Evolutionary conservation across 1,140 invertebrate species (phyloP).

Genomic region (Zaprionus nigranus): DNA sequence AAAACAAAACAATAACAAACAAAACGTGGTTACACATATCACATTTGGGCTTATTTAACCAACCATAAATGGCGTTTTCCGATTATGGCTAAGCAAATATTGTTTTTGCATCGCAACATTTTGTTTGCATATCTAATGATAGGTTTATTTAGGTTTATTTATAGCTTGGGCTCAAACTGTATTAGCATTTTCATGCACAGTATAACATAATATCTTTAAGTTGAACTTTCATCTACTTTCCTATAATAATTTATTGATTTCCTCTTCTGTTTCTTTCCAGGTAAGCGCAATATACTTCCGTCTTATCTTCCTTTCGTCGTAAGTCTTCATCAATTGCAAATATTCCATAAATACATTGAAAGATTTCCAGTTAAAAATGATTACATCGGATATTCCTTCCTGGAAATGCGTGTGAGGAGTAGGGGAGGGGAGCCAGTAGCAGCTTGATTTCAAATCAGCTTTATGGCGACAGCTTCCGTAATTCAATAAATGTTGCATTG

Average conservation of each 20-base stretch:
- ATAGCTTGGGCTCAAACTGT: background rate
- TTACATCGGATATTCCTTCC: conserved; percentile 24
- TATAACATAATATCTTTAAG: background rate
- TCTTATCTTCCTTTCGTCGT: conserved; percentile 4
- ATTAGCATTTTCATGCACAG: background rate
- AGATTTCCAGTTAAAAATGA: conserved; percentile 9
- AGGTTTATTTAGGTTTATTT: conserved; percentile 11
- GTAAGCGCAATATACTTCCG: conserved; percentile 40
- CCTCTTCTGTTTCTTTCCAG: conserved; percentile 36
- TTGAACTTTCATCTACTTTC: background rate
- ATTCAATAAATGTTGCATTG: conserved; percentile 77
- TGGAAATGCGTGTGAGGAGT: no score
- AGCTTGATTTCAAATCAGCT: conserved; percentile 65
- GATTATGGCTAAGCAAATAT: background rate
- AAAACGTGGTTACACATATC: conserved; percentile 24
- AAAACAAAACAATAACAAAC: conserved; percentile 14
- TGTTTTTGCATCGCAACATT: background rate
- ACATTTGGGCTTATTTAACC: conserved; percentile 40
- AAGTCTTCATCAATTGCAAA: background rate
- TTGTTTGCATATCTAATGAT: conserved; percentile 46
- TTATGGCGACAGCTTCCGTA: conserved; percentile 66
- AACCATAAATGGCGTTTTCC: conserved; percentile 38
- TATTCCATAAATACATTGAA: conserved; percentile 9
- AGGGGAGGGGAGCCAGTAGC: conserved; percentile 16
- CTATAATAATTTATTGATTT: background rate